Evolutionary conservation across 2,888 invertebrate species (phyloP), one percentile per base, ranked within the genome.

Genomic region (Pseudococcus longispinus): DNA sequence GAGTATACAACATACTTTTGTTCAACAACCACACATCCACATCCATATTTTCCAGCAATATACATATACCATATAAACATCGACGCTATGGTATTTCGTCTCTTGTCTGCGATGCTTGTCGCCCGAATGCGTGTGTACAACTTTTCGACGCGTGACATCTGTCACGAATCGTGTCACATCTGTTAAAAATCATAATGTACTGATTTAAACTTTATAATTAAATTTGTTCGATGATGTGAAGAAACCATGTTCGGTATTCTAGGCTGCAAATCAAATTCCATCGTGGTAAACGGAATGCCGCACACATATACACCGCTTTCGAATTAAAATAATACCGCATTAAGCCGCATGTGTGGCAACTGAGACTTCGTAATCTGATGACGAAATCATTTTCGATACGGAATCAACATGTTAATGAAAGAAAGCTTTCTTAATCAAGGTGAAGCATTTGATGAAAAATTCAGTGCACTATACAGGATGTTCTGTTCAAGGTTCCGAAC

Each of bases 161-260:
- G 77, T 80, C 77, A 80, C 77, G 42, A 80, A 80, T 37, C 18
- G 20, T 80, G 42, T 80, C 37, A 42, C 42, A 80, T 80, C 77
- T 80, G 77, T 29, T 37, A 80, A 80, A 80, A 80, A 80, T 80
- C 77, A 80, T 42, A 20, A 42, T 42, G 42, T 29, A 70, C 20
- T 37, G 20, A 80, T 80, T 80, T 80, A 20, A 37, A 80, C 37
- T 80, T 80, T 42, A 80, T 42, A 80, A 80, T 80, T 80, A 80
- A 80, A 80, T 37, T 80, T 80, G 77, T 42, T 80, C 77, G 77
- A 80, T 80, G 77, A 42, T n/a, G 77, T 26, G 37, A 80, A 80
- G 42, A 80, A 80, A 37, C 77, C 77, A 29, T 42, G 20, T 70
- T 70, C 70, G 32, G 70, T 70, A 70, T 70, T 70, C 70, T 29